Conservation (phyloP, 1,140 invertebrate genomes). For the Macrocentrus cingulum region DNA sequence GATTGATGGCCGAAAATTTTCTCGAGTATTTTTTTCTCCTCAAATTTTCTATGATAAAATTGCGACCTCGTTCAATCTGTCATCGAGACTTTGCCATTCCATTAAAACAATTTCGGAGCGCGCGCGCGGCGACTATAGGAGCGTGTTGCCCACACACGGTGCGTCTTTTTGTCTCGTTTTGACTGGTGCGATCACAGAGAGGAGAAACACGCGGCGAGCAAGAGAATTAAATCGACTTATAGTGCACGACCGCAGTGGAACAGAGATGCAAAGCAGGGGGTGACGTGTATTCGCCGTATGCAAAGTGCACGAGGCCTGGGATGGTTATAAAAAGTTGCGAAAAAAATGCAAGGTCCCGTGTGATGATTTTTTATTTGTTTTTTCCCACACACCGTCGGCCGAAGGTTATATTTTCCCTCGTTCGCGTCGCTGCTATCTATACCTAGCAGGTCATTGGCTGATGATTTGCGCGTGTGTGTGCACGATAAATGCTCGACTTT, state of each 20-base stretch:
- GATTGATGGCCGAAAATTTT: constrained; percentile 20
- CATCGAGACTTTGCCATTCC: constrained; percentile 21
- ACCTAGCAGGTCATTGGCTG: constrained; percentile 18
- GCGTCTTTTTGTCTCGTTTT: background rate
- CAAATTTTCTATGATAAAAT: constrained; percentile 13
- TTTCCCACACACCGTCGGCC: constrained; percentile 7
- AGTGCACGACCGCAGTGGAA: constrained; percentile 30
- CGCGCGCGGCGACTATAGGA: constrained; percentile 3
- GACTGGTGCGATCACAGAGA: constrained; percentile 1
- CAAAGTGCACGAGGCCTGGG: constrained; percentile 38
- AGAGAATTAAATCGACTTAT: constrained; percentile 1
- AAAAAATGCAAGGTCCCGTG: constrained; percentile 48
- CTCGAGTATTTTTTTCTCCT: no score
- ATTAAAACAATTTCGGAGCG: constrained; percentile 17
- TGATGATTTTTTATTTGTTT: constrained; percentile 44
- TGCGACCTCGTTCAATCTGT: constrained; percentile 23
- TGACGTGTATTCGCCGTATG: constrained; percentile 38
- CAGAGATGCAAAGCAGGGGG: constrained; percentile 13
- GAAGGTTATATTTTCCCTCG: constrained; percentile 21
- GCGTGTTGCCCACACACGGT: constrained; percentile 31
- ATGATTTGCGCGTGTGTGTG: no score
- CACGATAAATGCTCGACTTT: background rate
- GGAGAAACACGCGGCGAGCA: background rate
- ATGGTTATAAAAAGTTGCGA: constrained; percentile 35
- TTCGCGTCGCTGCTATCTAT: background rate